These are phyloP conservation scores for Antechinus stuartii DNA, from an alignment of 2,113 vertebrate genomes.

Conservation along the genomic window DNA sequence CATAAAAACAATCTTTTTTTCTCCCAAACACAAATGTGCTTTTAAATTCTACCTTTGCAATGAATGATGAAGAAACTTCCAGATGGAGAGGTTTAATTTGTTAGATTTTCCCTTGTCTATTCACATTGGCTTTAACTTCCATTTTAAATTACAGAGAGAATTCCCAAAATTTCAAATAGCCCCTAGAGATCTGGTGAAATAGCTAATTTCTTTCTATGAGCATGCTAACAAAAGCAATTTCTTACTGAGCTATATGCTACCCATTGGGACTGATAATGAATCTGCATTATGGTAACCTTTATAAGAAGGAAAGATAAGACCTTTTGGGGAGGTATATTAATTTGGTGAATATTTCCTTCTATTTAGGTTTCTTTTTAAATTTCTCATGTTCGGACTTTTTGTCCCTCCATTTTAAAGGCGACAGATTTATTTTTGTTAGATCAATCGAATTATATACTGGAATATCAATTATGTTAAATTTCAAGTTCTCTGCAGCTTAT, in stretches of 20 bases:
- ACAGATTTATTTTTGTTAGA: constrained; percentile 29
- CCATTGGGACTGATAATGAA: constrained; percentile 83
- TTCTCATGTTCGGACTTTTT: constrained; percentile 48
- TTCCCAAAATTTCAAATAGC: constrained; percentile 84
- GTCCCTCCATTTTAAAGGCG: constrained; percentile 24
- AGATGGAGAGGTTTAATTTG: constrained; percentile 78
- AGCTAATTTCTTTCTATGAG: constrained; percentile 81
- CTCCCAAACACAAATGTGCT: constrained; percentile 49
- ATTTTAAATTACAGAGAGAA: constrained; percentile 83
- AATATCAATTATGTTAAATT: constrained; percentile 27
- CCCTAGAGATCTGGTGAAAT: constrained; percentile 80
- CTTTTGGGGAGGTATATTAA: constrained; percentile 72
- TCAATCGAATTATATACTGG: background rate
- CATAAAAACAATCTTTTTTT: constrained; percentile 29
- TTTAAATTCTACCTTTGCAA: constrained; percentile 62
- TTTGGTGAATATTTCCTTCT: constrained; percentile 54
- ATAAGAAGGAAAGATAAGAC: constrained; percentile 70
- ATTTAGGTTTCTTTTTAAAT: constrained; percentile 59
- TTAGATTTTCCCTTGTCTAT: constrained; percentile 73
- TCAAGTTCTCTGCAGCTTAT: background rate
- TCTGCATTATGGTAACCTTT: constrained; percentile 83
- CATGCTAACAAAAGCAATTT: constrained; percentile 85
- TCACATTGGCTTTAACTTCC: constrained; percentile 76
- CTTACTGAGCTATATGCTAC: constrained; percentile 80
- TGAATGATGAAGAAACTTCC: constrained; percentile 73